Percentiles rank a stretch among this genome's conserved stretches.
phyloP scores from a whole-genome alignment of 2,888 invertebrate genomes.

The Peribatodes rhomboidaria region DNA sequence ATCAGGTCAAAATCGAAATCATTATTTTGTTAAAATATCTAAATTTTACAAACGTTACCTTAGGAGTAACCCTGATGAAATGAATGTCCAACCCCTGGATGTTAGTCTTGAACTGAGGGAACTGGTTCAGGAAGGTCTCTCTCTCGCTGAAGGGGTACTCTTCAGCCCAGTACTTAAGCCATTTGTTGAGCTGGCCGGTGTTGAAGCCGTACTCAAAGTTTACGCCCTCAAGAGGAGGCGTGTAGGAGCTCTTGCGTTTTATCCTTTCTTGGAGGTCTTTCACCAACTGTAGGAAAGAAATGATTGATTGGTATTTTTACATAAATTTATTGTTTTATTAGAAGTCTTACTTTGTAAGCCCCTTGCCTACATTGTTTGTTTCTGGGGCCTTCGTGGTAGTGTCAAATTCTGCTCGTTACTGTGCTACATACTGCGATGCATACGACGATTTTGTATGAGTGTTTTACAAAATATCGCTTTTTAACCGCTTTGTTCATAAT shows the following conservation, averaged over 20 bases:
- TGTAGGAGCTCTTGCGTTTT: conserved; percentile 60
- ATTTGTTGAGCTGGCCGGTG: conserved; percentile 86
- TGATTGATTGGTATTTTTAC: too few relatives aligned
- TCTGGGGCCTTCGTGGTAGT: too few relatives aligned
- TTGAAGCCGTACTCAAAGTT: conserved; percentile 95
- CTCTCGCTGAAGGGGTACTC: conserved; percentile 89
- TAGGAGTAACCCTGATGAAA: conserved; percentile 82
- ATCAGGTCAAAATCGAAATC: too few relatives aligned
- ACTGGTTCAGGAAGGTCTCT: conserved; percentile 89
- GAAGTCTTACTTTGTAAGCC: too few relatives aligned
- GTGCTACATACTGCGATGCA: too few relatives aligned
- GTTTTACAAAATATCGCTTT: too few relatives aligned
- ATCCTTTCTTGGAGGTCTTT: conserved; percentile 67
- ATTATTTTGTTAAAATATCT: too few relatives aligned
- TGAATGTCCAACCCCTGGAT: conserved; percentile 91
- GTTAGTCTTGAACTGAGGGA: conserved; percentile 91
- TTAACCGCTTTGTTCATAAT: too few relatives aligned
- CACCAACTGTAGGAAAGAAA: conserved; percentile 62
- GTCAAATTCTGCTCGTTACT: too few relatives aligned
- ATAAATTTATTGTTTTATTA: too few relatives aligned
- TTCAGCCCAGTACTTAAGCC: conserved; percentile 92
- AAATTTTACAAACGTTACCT: conserved; percentile 49
- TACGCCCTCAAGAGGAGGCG: conserved; percentile 89
- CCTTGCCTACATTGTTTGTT: too few relatives aligned
- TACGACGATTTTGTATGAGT: too few relatives aligned